Percentiles rank a stretch among this genome's conserved stretches.
These are phyloP conservation scores for Prionchulus punctatus DNA, from an alignment of 2,888 invertebrate genomes.

Conservation along the genomic window DNA sequence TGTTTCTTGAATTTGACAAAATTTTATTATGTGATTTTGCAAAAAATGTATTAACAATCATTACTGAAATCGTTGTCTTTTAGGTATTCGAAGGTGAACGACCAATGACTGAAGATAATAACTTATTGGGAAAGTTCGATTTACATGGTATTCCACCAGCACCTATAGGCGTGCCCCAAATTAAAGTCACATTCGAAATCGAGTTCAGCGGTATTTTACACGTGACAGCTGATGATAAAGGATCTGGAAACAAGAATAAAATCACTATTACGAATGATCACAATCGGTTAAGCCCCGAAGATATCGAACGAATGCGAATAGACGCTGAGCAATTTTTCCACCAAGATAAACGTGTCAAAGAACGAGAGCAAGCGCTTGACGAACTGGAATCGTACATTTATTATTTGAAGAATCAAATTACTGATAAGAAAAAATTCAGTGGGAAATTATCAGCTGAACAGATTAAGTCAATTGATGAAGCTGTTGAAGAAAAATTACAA, in stretches of 20 bases:
- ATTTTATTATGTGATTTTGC: too few species aligned
- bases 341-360: slow-evolving; percentile 68
- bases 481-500: slow-evolving; percentile 81
- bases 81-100: slow-evolving; percentile 90
- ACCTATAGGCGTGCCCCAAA: slow-evolving; percentile 37
- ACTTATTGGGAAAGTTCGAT: slow-evolving; percentile 92
- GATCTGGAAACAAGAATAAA: slow-evolving; percentile 93
- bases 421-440: slow-evolving; percentile 85
- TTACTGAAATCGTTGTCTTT: slow-evolving; percentile 15
- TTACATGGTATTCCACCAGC: slow-evolving; percentile 44
- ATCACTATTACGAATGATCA: slow-evolving; percentile 98
- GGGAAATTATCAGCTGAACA: slow-evolving; percentile 39
- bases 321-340: slow-evolving; percentile 98
- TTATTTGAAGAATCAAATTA: slow-evolving; percentile 83
- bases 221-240: slow-evolving; percentile 96
- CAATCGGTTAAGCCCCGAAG: slow-evolving; percentile 85
- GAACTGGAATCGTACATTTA: slow-evolving; percentile 90
- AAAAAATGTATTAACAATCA: too few species aligned
- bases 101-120: slow-evolving; percentile 99
- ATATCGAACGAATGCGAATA: slow-evolving; percentile 96
- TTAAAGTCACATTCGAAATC: slow-evolving; percentile 39
- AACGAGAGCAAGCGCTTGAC: slow-evolving; percentile 54
- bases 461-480: slow-evolving; percentile 66
- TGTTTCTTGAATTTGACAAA: too few species aligned
- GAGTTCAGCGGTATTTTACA: slow-evolving; percentile 40